Base-by-base conservation (phyloP, 2,113 vertebrate species). In the Otocyon megalotis region DNA sequence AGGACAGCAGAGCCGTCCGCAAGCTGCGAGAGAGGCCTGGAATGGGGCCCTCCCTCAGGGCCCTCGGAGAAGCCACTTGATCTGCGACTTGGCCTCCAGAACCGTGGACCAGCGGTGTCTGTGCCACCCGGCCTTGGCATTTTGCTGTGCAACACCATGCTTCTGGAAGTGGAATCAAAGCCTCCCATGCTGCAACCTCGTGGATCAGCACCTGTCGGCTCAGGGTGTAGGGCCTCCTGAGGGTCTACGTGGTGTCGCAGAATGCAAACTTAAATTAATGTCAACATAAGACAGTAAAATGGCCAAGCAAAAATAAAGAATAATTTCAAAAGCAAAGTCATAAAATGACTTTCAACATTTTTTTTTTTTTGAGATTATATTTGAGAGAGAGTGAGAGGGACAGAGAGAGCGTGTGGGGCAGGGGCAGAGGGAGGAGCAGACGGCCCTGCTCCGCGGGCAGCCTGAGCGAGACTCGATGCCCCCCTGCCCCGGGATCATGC, bases 101-200 rank as follows among this genome's bases (percentile, higher is more conserved):
- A 43, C 82, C 74, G 48, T 56, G 30, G 48, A 35, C 43, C 58
- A 74, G 30, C 24, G 28, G 26, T n/a, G 14, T 85, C 54, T 90
- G 62, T 35, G 84, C 26, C 8, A 5, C 17, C 3, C n/a, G 20
- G 30, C 12, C 62, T 74, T 56, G n/a, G 54, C 35, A 2, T n/a
- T 90, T 80, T 85, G 69, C 67, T 71, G 4, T 80, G 60, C 67
- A 43, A 82, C 96, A 22, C 88, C 67, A 30, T 89, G 84, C 88
- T 95, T 93, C 81, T 88, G 79, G 81, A 83, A 94, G 92, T 53
- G 60, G 63, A 94, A 79, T 69, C 82, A 86, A 93, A 90, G n/a
- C 5, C 84, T 94, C 86, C 63, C 67, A 76, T 58, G 56, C 35
- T 91, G 54, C 30, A 84, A 60, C 20, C 20, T 13, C 32, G 17